Evolutionary conservation across 2,888 invertebrate genomes (phyloP).

Genomic region (Drosophila colorata): DNA sequence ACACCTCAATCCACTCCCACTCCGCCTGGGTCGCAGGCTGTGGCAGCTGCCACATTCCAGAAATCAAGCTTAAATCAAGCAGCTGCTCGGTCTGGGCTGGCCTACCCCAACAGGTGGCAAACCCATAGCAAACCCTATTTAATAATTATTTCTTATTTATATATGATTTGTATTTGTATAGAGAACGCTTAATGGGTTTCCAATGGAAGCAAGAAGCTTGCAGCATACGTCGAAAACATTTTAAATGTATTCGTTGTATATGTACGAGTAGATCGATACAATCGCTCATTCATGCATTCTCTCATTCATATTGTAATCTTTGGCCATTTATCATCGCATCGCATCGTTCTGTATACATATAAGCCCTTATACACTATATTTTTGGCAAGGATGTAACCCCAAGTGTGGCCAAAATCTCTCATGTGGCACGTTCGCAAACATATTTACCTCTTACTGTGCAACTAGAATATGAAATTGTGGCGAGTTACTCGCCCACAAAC

Average conservation of each 20-base stretch:
- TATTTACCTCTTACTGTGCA: conserved; percentile 76
- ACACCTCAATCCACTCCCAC: not conserved
- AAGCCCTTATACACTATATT: conserved; percentile 11
- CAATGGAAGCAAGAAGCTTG: conserved; percentile 24
- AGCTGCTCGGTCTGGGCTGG: conserved; percentile 24
- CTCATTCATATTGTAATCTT: conserved; percentile 45
- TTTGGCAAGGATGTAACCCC: conserved; percentile 55
- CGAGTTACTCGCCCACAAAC: conserved; percentile 55
- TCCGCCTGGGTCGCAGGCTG: not conserved
- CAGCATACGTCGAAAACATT: conserved; percentile 21
- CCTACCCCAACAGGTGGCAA: not conserved
- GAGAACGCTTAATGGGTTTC: conserved; percentile 28
- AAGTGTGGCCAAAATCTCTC: conserved; percentile 71
- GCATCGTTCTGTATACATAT: conserved; percentile 22
- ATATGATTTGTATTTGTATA: conserved; percentile 25
- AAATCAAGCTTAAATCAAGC: conserved; percentile 19
- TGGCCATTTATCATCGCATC: conserved; percentile 29
- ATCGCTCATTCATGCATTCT: conserved; percentile 5
- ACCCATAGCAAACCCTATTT: conserved; percentile 10
- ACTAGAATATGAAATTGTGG: conserved; percentile 57
- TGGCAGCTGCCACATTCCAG: conserved; percentile 34
- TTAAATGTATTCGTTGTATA: conserved; percentile 33
- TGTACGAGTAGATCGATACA: conserved; percentile 17
- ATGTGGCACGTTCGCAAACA: conserved; percentile 64
- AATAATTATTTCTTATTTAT: conserved; percentile 27